Percentiles rank a stretch among this genome's conserved stretches.
Evolutionary conservation across 2,113 vertebrate species (phyloP).

Genomic region (Tragulus kanchil): DNA sequence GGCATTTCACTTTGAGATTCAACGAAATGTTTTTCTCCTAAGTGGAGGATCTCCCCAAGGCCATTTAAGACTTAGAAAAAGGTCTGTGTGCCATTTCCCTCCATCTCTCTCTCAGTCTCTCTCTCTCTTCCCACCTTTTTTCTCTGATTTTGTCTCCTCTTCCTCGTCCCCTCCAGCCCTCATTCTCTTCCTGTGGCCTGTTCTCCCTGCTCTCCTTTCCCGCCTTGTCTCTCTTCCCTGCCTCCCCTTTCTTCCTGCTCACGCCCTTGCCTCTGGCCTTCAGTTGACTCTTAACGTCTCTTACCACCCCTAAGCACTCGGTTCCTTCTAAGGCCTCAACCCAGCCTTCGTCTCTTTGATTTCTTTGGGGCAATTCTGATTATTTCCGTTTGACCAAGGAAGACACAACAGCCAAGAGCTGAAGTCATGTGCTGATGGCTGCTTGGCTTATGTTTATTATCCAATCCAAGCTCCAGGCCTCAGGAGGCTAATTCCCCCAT

Average conservation of each 20-base stretch:
- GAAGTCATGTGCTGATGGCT: background rate
- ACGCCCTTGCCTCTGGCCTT: background rate
- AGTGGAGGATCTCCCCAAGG: background rate
- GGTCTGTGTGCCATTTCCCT: background rate
- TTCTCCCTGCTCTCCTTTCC: background rate
- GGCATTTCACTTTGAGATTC: background rate
- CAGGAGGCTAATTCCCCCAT: background rate
- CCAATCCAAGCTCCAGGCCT: background rate
- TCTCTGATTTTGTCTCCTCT: too few species aligned
- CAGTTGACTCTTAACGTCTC: background rate
- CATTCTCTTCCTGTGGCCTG: background rate
- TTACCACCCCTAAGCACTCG: background rate
- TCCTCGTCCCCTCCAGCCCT: background rate
- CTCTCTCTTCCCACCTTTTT: background rate
- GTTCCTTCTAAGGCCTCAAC: background rate
- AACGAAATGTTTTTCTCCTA: background rate
- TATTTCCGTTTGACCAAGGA: background rate
- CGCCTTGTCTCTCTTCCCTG: background rate
- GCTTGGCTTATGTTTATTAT: background rate
- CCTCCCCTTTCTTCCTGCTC: background rate
- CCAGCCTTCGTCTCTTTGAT: background rate
- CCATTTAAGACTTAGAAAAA: background rate
- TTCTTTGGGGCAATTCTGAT: background rate
- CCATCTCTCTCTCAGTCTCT: background rate
- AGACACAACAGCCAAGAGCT: background rate